phyloP scores from a whole-genome alignment of 2,888 invertebrate genomes.

The Formica aserva region DNA sequence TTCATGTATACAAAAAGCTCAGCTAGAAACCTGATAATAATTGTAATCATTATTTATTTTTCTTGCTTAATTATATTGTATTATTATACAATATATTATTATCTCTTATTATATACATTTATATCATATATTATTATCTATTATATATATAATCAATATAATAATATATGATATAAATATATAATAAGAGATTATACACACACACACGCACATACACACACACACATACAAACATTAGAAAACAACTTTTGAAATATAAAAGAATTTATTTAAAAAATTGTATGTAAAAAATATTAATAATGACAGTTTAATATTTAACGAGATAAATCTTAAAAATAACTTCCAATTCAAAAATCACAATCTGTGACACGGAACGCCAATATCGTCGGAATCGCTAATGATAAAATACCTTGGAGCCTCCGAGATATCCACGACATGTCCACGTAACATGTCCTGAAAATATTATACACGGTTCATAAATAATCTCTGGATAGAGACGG shows the following conservation, averaged over 20 bases:
- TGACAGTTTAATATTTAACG: neutral
- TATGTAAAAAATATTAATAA: neutral
- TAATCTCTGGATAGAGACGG: slow-evolving; percentile 63
- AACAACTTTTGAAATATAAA: too few relatives aligned
- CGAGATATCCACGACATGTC: slow-evolving; percentile 4
- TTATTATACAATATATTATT: neutral
- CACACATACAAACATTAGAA: too few relatives aligned
- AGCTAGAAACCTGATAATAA: neutral
- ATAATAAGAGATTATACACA: too few relatives aligned
- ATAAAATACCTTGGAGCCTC: neutral
- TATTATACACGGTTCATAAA: slow-evolving; percentile 71
- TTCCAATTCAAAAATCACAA: slow-evolving; percentile 8
- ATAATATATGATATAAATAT: neutral
- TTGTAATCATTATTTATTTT: neutral
- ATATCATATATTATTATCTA: too few relatives aligned
- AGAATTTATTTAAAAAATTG: neutral
- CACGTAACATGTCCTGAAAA: slow-evolving; percentile 54
- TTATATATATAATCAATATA: too few relatives aligned
- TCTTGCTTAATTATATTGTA: neutral
- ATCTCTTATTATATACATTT: too few relatives aligned
- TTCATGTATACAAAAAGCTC: too few relatives aligned
- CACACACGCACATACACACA: too few relatives aligned
- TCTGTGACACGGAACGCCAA: neutral
- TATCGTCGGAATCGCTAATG: slow-evolving; percentile 3
- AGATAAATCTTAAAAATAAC: neutral